Evolutionary conservation across 2,113 vertebrate species (phyloP), one percentile per base, ranked within the genome.

Genomic region (Psammodynastes pulverulentus): DNA sequence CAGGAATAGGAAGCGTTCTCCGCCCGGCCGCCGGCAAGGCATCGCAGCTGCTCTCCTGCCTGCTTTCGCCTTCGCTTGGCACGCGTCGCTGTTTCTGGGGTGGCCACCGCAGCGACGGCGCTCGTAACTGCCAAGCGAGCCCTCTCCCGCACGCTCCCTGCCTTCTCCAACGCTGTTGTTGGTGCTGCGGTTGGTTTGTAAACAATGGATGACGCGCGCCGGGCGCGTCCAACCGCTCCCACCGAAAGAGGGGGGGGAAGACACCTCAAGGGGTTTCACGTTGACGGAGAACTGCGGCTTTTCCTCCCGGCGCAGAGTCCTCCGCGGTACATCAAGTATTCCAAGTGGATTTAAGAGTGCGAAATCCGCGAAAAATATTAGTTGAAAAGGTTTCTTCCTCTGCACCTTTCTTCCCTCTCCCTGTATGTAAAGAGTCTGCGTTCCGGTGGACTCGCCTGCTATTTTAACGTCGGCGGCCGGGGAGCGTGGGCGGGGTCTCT

Each of bases 141-240:
- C 39, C 90, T 97, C 96, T 89, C 4, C 34, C 7, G 1, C 56
- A 56, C 8, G 54, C 24, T 15, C 10, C 39, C 67, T 85, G 43
- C 29, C 88, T 39, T 13, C 79, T 21, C 53, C n/a, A 49, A 39
- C 88, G 88, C 79, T 19, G 79, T 51, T 21, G 88, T 58, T 48
- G 84, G 94, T 91, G 52, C 72, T 93, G 92, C 86, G 90, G 90
- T 97, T 93, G 94, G 97, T 98, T 98, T 98, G 98, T 98, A 98
- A 98, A 98, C 98, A 98, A 98, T 97, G 97, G 98, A 8, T 98
- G 98, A 98, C 98, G 98, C 94, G 91, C 88, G 21, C 2, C 90
- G 54, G 97, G 97, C 95, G 86, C 29, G 89, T 95, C 97, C 98
- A 98, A 98, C 85, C 19, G 39, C 4, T 0, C 9, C 5, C 52